Base-by-base conservation (phyloP, 2,888 invertebrate genomes). In the Cremastinae sp. region DNA sequence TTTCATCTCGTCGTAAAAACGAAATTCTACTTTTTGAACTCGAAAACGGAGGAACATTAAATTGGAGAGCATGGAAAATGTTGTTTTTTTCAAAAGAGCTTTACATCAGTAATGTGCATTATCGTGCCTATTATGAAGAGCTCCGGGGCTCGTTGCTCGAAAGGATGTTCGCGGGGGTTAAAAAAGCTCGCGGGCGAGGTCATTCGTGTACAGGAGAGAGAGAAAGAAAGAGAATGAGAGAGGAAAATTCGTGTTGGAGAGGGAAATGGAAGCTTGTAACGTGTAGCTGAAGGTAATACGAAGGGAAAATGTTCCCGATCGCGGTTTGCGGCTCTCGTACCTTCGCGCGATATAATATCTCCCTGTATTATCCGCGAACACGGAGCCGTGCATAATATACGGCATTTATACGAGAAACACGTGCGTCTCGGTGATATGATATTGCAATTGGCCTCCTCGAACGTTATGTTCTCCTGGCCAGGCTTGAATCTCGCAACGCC, bases 401-500 rank as follows among this genome's bases (percentile, higher is more conserved):
- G 43, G 41, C 47, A 35, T 62, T 35, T 51, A 39, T 39, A 39
- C 37, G 22, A 43, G 20, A 43, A 9, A 12, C 37, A 59, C 59
- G 28, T 51, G 39, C 18, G 49, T 45, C 7, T 12, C 9, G 9
- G 69, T 12, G 58, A 49, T n/a, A n/a, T 64, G 64, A 74, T 69
- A 74, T 62, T 64, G 74, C 69, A 70, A 70, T 75, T 70, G 70
- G 59, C 59, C 64, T 70, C 8, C 64, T 51, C 16, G 22, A 49
- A 51, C 45, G 64, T 37, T 53, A 45, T 53, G 43, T 41, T 55
- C 65, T 43, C 43, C 45, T 4, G 14, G 28, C 28, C 28, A 5
- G 20, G 35, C 64, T 59, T 45, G 64, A 70, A 53, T 69, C 69
- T 70, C 74, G 74, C 70, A 70, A 70, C 74, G 53, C 64, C 74